Evolutionary conservation across 2,113 vertebrate species (phyloP).

Genomic region (Romanogobio albipinnatus): DNA sequence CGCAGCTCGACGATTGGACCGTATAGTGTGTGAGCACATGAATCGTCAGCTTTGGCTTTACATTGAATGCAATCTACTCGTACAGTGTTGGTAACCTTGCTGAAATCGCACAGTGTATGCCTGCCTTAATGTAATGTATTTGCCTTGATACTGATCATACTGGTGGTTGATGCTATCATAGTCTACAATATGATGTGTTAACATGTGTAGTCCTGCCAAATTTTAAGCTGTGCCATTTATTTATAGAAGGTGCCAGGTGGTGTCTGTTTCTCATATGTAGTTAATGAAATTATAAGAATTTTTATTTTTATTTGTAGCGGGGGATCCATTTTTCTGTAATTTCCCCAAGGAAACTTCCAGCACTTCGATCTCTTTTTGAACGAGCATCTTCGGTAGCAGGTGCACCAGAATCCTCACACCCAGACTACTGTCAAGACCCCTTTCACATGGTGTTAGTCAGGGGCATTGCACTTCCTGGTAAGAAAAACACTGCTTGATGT

Average conservation of each 20-base stretch:
- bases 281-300: background rate
- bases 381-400: slow-evolving; percentile 79
- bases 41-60: too few relatives aligned
- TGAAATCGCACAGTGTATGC: too few relatives aligned
- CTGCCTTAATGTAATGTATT: background rate
- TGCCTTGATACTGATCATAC: background rate
- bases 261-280: background rate
- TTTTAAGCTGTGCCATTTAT: background rate
- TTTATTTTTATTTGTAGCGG: slow-evolving; percentile 65
- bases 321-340: slow-evolving; percentile 92
- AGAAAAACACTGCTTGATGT: slow-evolving; percentile 44
- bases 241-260: background rate
- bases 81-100: too few relatives aligned
- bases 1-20: too few relatives aligned
- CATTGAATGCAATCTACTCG: too few relatives aligned
- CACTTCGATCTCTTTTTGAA: slow-evolving; percentile 84
- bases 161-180: background rate
- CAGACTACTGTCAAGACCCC: slow-evolving; percentile 88
- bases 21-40: too few relatives aligned
- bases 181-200: background rate
- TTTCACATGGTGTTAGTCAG: slow-evolving; percentile 91
- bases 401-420: slow-evolving; percentile 76
- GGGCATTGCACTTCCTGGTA: slow-evolving; percentile 87
- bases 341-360: slow-evolving; percentile 87
- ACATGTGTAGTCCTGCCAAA: background rate